Evolutionary conservation across 2,797 vertebrate species (phyloP).

Genomic region (Tapera naevia): DNA sequence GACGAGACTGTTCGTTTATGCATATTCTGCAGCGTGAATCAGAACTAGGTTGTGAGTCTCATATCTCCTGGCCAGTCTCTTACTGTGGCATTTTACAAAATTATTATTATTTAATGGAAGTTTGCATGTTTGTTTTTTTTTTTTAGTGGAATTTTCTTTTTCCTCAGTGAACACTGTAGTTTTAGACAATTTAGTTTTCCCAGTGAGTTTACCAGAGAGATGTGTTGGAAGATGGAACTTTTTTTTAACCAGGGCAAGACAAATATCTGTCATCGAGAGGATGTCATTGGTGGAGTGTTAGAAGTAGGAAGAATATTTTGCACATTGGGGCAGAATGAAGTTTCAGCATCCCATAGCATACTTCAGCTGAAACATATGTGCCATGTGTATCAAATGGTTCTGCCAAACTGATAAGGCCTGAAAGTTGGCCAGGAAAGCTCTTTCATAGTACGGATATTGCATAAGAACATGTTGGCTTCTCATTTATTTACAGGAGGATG

Average conservation of each 20-base stretch:
- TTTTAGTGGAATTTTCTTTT: not conserved
- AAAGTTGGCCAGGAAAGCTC: not conserved
- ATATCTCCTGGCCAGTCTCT: not conserved
- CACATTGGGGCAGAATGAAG: not conserved
- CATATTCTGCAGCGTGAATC: not conserved
- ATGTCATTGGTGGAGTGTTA: constrained; percentile 12
- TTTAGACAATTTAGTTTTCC: not conserved
- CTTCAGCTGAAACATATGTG: constrained; percentile 5
- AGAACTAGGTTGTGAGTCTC: not conserved
- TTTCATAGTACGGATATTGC: not conserved
- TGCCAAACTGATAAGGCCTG: constrained; percentile 50
- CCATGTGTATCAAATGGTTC: not conserved
- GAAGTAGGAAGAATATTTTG: constrained; percentile 18
- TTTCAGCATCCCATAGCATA: not conserved
- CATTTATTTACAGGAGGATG: not conserved
- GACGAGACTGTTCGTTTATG: not conserved
- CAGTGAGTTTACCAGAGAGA: not conserved
- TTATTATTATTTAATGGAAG: not conserved
- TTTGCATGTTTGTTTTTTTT: not conserved
- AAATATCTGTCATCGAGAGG: constrained; percentile 10
- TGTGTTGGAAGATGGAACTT: not conserved
- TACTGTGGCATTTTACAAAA: not conserved
- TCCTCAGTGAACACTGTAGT: not conserved
- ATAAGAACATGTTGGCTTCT: not conserved
- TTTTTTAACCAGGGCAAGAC: constrained; percentile 28